A percentile compares a stretch with the other conserved stretches of the same genome.
phyloP scores from a whole-genome alignment of 2,797 vertebrate genomes.

The Carduelis carduelis region DNA sequence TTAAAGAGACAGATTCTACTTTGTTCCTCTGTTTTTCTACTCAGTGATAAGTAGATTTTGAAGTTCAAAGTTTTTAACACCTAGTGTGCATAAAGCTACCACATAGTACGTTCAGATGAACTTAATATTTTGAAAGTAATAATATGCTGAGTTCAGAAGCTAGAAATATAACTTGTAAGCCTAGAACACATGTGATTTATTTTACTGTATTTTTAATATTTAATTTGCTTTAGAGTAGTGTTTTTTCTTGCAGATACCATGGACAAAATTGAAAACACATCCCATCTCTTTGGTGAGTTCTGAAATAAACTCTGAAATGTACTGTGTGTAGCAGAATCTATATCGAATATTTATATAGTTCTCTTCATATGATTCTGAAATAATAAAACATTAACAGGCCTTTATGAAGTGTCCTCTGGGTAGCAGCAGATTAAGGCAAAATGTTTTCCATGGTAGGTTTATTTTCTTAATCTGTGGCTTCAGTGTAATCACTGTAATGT shows the following conservation, averaged over 20 bases:
- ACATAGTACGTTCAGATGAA: not conserved
- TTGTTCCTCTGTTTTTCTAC: not conserved
- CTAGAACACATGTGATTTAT: not conserved
- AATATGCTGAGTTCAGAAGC: not conserved
- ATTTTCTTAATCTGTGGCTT: not conserved
- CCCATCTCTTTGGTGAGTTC: slow-evolving; percentile 92
- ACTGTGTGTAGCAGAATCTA: not conserved
- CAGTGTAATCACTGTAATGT: not conserved
- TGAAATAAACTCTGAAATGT: slow-evolving; percentile 1
- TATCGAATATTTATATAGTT: not conserved
- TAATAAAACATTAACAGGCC: not conserved
- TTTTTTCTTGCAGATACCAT: slow-evolving; percentile 88
- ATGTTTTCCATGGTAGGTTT: not conserved
- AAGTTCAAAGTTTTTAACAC: not conserved
- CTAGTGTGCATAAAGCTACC: not conserved
- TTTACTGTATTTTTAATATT: not conserved
- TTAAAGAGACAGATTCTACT: not conserved
- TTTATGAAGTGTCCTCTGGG: not conserved
- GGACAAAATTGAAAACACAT: slow-evolving; percentile 98
- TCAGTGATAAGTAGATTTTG: not conserved
- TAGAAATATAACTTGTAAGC: not conserved
- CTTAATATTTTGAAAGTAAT: not conserved
- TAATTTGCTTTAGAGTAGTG: slow-evolving; percentile 16
- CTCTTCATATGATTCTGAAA: not conserved
- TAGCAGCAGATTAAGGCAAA: not conserved